Conservation (phyloP, 2,888 invertebrate genomes). For the Microchrysa polita region DNA sequence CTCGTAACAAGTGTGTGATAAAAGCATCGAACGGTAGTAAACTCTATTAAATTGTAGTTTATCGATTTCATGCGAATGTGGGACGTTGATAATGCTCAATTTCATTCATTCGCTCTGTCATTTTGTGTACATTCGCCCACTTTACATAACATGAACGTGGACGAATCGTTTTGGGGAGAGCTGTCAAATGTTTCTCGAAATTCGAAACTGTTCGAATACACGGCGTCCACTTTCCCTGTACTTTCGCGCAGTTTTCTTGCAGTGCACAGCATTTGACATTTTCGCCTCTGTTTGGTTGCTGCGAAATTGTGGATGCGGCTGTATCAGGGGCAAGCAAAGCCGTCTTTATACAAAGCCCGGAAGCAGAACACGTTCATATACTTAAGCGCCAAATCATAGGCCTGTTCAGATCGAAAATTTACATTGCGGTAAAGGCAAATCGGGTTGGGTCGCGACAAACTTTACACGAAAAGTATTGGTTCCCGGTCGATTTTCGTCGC, state of each 20-base stretch:
- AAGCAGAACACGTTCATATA: too few relatives aligned
- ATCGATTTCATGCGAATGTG: not conserved
- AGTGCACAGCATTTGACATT: conserved; percentile 33
- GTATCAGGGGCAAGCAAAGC: too few relatives aligned
- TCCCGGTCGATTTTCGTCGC: too few relatives aligned
- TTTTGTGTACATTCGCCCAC: conserved; percentile 6
- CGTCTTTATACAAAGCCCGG: too few relatives aligned
- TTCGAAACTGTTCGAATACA: not conserved
- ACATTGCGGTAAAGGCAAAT: too few relatives aligned
- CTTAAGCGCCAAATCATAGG: too few relatives aligned
- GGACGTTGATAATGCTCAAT: not conserved
- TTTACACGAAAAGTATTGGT: too few relatives aligned
- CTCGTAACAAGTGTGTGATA: not conserved
- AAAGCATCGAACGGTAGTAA: not conserved
- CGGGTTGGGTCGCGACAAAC: too few relatives aligned
- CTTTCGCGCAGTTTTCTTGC: conserved; percentile 26
- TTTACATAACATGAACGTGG: conserved; percentile 43
- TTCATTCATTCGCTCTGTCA: conserved; percentile 27
- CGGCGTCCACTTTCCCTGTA: conserved; percentile 30
- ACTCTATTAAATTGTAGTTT: not conserved
- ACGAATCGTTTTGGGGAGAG: not conserved
- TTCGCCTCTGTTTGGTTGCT: not conserved
- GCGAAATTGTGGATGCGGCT: not conserved
- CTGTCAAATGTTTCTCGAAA: conserved; percentile 38
- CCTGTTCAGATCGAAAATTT: too few relatives aligned